Evolutionary conservation across 2,113 vertebrate species (phyloP).

Genomic region (Indicator maculatus): DNA sequence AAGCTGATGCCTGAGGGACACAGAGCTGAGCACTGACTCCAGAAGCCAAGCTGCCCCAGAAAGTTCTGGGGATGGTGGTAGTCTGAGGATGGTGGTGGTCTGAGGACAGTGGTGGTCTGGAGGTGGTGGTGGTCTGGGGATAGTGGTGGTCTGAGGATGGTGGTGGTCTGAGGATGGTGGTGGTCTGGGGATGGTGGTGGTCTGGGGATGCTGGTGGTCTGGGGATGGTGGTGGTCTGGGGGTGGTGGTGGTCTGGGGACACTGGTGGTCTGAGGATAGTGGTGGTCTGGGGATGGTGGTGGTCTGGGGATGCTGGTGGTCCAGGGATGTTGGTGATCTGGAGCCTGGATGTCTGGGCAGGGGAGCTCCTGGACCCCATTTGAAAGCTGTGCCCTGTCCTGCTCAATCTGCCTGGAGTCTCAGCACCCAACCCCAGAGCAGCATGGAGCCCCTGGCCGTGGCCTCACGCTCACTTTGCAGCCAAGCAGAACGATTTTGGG

Average conservation of each 20-base stretch:
- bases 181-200: neutral
- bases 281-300: neutral
- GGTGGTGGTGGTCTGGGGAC: rapidly evolving
- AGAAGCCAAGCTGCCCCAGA: neutral
- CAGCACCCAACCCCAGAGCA: neutral
- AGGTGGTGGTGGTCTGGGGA: neutral
- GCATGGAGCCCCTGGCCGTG: rapidly evolving
- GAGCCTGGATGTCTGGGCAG: rapidly evolving
- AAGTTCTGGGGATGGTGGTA: no score
- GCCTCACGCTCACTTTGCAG: neutral
- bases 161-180: neutral
- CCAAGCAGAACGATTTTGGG: rapidly evolving
- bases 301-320: neutral
- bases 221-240: rapidly evolving
- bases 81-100: rapidly evolving
- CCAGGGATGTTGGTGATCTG: rapidly evolving
- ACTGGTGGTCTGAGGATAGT: rapidly evolving
- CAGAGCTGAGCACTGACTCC: neutral
- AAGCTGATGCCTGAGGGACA: neutral
- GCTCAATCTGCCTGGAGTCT: neutral
- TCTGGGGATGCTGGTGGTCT: rapidly evolving
- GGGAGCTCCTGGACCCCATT: neutral
- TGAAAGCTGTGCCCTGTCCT: neutral
- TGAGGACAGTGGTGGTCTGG: rapidly evolving
- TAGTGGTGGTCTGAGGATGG: neutral